A percentile compares a stretch with the other conserved stretches of the same genome.
Conservation (phyloP, 2,888 invertebrate genomes). For the Aromia moschata region DNA sequence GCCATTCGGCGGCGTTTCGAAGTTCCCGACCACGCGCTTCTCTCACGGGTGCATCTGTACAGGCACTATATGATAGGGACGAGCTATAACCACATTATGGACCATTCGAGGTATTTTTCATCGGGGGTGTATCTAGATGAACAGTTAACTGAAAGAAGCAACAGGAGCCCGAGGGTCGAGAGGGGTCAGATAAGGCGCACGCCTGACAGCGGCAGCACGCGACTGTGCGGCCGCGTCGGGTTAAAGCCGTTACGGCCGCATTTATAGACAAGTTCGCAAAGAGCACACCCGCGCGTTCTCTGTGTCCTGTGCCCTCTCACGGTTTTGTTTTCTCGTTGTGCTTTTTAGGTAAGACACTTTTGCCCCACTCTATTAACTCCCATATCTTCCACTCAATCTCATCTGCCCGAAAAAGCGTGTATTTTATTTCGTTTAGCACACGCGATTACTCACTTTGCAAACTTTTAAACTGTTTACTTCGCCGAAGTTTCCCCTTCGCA, state of each 20-base stretch:
- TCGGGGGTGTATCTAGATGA: constrained; percentile 57
- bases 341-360: constrained; percentile 47
- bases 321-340: constrained; percentile 48
- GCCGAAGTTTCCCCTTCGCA: background rate
- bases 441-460: constrained; percentile 30
- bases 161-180: constrained; percentile 61
- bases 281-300: constrained; percentile 49
- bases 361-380: constrained; percentile 34
- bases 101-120: constrained; percentile 52
- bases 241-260: constrained; percentile 58
- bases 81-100: constrained; percentile 42
- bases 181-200: constrained; percentile 66
- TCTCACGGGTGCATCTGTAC: background rate
- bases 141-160: constrained; percentile 62
- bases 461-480: constrained; percentile 8
- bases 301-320: constrained; percentile 36
- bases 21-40: constrained; percentile 6
- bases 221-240: constrained; percentile 60
- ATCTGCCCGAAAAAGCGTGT: constrained; percentile 37
- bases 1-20: constrained; percentile 37
- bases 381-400: constrained; percentile 34
- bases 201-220: constrained; percentile 62
- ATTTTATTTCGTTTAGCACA: constrained; percentile 39
- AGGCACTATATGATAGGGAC: constrained; percentile 33
- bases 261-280: constrained; percentile 55